A percentile compares a stretch with the other conserved stretches of the same genome.
Conservation (phyloP, 2,888 invertebrate genomes). For the Sminthurinus aureus region DNA sequence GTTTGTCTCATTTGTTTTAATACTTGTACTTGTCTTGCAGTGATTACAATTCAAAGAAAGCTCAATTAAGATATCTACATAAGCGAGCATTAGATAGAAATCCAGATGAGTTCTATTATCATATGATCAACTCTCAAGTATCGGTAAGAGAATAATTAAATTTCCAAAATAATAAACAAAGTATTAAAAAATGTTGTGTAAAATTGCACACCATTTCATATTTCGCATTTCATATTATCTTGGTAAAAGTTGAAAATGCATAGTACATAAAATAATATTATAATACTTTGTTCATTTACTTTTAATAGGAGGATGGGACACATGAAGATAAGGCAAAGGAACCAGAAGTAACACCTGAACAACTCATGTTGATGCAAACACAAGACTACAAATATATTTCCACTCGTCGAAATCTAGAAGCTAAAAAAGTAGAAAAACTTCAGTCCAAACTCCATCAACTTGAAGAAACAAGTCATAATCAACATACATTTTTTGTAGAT, state of each 20-base stretch:
- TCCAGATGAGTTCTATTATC: slow-evolving; percentile 98
- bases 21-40: slow-evolving; percentile 60
- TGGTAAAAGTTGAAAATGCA: too few relatives aligned
- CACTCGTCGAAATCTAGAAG: slow-evolving; percentile 84
- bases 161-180: too few relatives aligned
- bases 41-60: slow-evolving; percentile 83
- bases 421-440: slow-evolving; percentile 76
- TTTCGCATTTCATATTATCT: too few relatives aligned
- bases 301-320: slow-evolving; percentile 49
- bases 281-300: neutral
- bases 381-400: slow-evolving; percentile 91
- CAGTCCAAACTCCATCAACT: slow-evolving; percentile 84
- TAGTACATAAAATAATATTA: too few relatives aligned
- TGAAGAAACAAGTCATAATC: slow-evolving; percentile 75
- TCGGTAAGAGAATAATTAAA: slow-evolving; percentile 61
- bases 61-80: slow-evolving; percentile 79
- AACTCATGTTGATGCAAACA: slow-evolving; percentile 86
- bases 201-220: too few relatives aligned
- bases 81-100: slow-evolving; percentile 90
- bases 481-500: slow-evolving; percentile 82
- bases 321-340: slow-evolving; percentile 74
- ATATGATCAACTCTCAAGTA: slow-evolving; percentile 90
- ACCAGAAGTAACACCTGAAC: slow-evolving; percentile 81
- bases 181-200: too few relatives aligned
- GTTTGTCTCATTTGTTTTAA: slow-evolving; percentile 14